Base-by-base conservation (phyloP, 2,888 invertebrate species). In the Dyspetes luteomarginatus region DNA sequence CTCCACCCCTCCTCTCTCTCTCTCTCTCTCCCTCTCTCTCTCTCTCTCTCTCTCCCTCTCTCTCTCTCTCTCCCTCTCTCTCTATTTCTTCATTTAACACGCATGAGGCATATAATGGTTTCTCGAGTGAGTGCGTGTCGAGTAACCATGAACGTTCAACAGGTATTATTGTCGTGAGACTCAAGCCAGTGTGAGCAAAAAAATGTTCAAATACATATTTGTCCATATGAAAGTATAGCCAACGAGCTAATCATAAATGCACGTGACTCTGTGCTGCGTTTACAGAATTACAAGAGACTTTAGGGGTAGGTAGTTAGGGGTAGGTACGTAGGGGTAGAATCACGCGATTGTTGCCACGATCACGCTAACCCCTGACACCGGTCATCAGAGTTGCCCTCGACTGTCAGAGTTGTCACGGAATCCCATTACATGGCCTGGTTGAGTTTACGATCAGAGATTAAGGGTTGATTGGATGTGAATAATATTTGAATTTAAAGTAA, bases 61-160 rank as follows among this genome's bases (percentile, higher is more conserved):
- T 56, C 36, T 28, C 41, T 72, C 58, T 5, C 17, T 15, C 12
- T 17, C 17, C 22, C 24, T 62, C 1, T 22, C 30, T 50, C 22
- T 65, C 28, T 30, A n/a, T 62, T 30, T 15, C 41, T 30, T n/a
- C n/a, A n/a, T n/a, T n/a, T n/a, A n/a, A n/a, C n/a, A n/a, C n/a
- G n/a, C n/a, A n/a, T n/a, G n/a, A n/a, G n/a, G n/a, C n/a, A n/a
- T 52, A 19, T 2, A 12, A 15, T 22, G 19, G 19, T 24, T 15
- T 22, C 2, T 24, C 17, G 17, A 36, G 36, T 45, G 60, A 75
- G 72, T 75, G 78, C 72, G 75, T 75, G 68, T 12, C 17, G 15
- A 17, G 28, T 41, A 41, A n/a, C 64, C 55, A 15, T 28, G 22
- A 45, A 45, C 58, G 72, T 62, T 83, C 83, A 83, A 83, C 83